A percentile compares a stretch with the other conserved stretches of the same genome.
These are phyloP conservation scores for Erebia ligea DNA, from an alignment of 2,888 invertebrate genomes.

Conservation along the genomic window DNA sequence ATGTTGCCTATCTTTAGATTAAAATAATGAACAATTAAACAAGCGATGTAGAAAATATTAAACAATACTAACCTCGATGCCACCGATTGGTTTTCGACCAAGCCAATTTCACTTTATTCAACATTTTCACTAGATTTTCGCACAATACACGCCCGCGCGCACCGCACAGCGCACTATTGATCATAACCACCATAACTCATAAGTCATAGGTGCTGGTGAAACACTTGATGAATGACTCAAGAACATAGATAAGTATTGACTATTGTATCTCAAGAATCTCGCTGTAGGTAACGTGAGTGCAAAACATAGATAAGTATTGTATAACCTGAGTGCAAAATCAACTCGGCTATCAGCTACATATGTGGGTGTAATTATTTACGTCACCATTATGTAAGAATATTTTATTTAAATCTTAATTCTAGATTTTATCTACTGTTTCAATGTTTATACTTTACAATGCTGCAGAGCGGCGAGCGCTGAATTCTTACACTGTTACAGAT, in stretches of 20 bases:
- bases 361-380: slow-evolving; percentile 16
- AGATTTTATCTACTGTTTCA: no score
- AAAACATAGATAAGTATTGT: no score
- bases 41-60: background rate
- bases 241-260: no score
- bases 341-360: background rate
- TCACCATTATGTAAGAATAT: background rate
- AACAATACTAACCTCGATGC: slow-evolving; percentile 62
- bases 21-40: background rate
- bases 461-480: no score
- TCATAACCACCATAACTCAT: background rate
- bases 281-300: no score
- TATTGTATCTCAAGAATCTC: no score
- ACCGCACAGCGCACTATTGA: background rate
- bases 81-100: slow-evolving; percentile 74
- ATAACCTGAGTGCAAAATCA: background rate
- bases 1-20: background rate
- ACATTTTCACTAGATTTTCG: slow-evolving; percentile 41
- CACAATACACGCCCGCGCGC: slow-evolving; percentile 13
- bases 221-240: background rate
- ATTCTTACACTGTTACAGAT: no score
- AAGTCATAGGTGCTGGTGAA: background rate
- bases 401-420: no score
- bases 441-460: no score
- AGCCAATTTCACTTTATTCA: slow-evolving; percentile 56